Evolutionary conservation across 2,113 vertebrate genomes (phyloP), one percentile per base, ranked within the genome.

Genomic region (Dascyllus trimaculatus): DNA sequence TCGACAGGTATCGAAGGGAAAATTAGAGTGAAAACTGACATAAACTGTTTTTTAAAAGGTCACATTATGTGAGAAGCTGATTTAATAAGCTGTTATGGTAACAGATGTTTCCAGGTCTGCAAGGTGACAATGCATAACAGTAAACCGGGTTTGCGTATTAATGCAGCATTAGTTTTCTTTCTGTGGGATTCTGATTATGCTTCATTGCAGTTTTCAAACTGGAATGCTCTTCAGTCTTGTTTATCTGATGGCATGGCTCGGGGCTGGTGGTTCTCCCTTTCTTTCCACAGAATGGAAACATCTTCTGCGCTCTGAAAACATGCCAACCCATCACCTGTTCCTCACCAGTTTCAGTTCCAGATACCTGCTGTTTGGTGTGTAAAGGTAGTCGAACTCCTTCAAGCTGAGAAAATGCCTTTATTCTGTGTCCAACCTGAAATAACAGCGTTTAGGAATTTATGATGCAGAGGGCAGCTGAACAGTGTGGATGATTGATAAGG

Each of bases 271-370:
- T 22, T 61, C 43, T 68, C 5, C 19, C 17, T 56, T 72, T 70
- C n/a, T 80, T 75, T 65, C 40, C 86, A 70, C 61, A 97, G 98
- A 96, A 97, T 89, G 97, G 97, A 49, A 97, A 98, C 87, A 97
- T 98, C 79, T 99, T 98, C 95, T 99, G 98, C 0, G 97, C 95
- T 52, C 89, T 98, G 94, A 96, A 96, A 93, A 97, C 96, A 21
- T 99, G 98, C 86, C 96, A 95, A 0, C 94, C 95, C 29, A 90
- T 96, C 17, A 86, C 93, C 72, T 99, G 98, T 3, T 93, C 96
- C 5, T 93, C 95, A 1, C 95, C 96, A 0, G 67, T 95, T 0
- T 89, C 93, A 0, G 85, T 95, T 72, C 93, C 95, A 0, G 96
- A 96, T 17, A 96, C 97, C 79, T 98, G 98, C 93, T 99, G 97